Base-by-base conservation (phyloP, 2,888 invertebrate genomes). In the Yponomeuta cagnagella region DNA sequence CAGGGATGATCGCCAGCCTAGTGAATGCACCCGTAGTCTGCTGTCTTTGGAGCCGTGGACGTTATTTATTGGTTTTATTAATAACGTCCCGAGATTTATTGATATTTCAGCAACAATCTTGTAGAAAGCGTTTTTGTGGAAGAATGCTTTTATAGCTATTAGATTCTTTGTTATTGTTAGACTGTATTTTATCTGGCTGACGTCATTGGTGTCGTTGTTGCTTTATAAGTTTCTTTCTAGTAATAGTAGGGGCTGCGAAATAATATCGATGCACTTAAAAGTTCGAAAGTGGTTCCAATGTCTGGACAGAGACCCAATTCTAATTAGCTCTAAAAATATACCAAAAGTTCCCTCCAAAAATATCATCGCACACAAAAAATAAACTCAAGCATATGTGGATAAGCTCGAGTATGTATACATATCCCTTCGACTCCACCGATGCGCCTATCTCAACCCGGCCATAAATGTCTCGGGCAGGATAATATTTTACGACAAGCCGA, bases 401-500 rank as follows among this genome's bases (percentile, higher is more conserved):
- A 2, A 58, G 15, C 52, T 58, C 52, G 52, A 31, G 33, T 65
- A 65, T 65, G 33, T 33, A 70, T 33, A 23, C 23, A 33, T 70
- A 70, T 70, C 33, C 66, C 23, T 33, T 15, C 70, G 82, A 85
- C 85, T 83, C 86, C 83, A 83, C 52, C 52, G 52, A 82, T 82
- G 84, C 82, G 84, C 90, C 88, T 88, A 89, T 88, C 85, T 90
- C 87, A 83, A 81, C 76, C 77, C 75, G 82, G 83, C 81, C 82
- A 82, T 92, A 89, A 92, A 92, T 88, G 91, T 92, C 92, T 83
- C 77, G 76, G 78, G 75, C 89, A 86, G 88, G 90, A 89, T 90
- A 87, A 91, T 91, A 91, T 91, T 92, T 92, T 89, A 92, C 87
- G 89, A 86, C 52, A 76, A 80, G 84, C 86, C 84, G 84, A 85